Evolutionary conservation across 2,888 invertebrate genomes (phyloP), one percentile per base, ranked within the genome.

Genomic region (Cantharis rufa): DNA sequence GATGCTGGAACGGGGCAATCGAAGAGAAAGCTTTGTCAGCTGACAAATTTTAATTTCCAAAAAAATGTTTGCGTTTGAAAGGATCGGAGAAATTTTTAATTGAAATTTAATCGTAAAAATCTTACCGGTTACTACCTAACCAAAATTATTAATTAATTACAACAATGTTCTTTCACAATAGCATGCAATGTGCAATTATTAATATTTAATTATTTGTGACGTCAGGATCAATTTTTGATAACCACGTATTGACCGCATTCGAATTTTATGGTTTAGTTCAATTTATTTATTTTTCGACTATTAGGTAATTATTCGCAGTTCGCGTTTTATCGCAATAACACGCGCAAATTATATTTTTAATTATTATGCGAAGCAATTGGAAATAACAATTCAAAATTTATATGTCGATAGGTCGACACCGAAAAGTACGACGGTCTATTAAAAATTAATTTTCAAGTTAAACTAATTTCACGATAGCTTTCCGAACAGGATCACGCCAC

Each of bases 1-100:
- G 78, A 78, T 75, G 78, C 75, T 78, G 76, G 15, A 16, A 18
- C 10, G 27, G n/a, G 32, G 63, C 1, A 69, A 71, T 48, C 27
- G 48, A 64, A 15, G 70, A 11, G 62, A 61, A 24, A 62, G n/a
- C 10, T 18, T 24, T 71, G n/a, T 48, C 48, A 48, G 48, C 48
- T 48, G 48, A 48, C n/a, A 48, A 48, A 48, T 48, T 48, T 48
- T 48, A n/a, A 48, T 48, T 48, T 48, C 48, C 48, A 48, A 48
- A 48, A 13, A 48, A 48, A 48, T 48, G 32, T 32, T 32, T 4
- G 5, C 2, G 3, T 48, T 48, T n/a, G 48, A 48, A 48, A 48
- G 48, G 48, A 5, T 48, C 1, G 48, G 48, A 48, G 48, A 48
- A 48, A 48, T 48, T n/a, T 48, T 48, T 48, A 48, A 48, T 48